Conservation (phyloP, 2,113 vertebrate genomes). For the Actinemys pallida region DNA sequence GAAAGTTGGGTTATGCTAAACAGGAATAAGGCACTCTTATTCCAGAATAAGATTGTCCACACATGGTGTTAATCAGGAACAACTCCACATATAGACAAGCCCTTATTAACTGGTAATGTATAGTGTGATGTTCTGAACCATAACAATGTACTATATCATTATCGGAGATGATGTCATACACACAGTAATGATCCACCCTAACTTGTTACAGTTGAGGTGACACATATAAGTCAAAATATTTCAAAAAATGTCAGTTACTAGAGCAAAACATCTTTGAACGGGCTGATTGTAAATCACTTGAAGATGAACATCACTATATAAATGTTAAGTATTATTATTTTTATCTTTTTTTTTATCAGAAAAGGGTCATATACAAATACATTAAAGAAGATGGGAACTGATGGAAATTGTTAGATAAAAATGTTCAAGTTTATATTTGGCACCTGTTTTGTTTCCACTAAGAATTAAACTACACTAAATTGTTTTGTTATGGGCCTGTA, state of each 20-base stretch:
- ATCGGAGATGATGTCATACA: not conserved
- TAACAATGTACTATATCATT: not conserved
- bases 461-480: constrained; percentile 3
- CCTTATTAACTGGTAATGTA: not conserved
- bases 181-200: not conserved
- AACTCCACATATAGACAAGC: not conserved
- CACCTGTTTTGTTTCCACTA: constrained; percentile 47
- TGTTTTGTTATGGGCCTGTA: not conserved
- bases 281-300: constrained; percentile 39
- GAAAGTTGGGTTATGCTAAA: not conserved
- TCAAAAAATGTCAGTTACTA: constrained; percentile 28
- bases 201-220: not conserved
- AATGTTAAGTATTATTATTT: not conserved
- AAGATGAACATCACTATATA: constrained; percentile 39
- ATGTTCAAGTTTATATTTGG: constrained; percentile 34
- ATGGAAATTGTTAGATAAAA: constrained; percentile 50
- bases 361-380: not conserved
- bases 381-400: constrained; percentile 28
- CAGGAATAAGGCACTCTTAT: not conserved
- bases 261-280: constrained; percentile 10
- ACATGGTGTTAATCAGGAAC: not conserved
- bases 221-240: not conserved
- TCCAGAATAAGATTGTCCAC: not conserved
- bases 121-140: not conserved
- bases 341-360: not conserved